Evolutionary conservation across 2,113 vertebrate species (phyloP).

Genomic region (Recurvirostra avosetta): DNA sequence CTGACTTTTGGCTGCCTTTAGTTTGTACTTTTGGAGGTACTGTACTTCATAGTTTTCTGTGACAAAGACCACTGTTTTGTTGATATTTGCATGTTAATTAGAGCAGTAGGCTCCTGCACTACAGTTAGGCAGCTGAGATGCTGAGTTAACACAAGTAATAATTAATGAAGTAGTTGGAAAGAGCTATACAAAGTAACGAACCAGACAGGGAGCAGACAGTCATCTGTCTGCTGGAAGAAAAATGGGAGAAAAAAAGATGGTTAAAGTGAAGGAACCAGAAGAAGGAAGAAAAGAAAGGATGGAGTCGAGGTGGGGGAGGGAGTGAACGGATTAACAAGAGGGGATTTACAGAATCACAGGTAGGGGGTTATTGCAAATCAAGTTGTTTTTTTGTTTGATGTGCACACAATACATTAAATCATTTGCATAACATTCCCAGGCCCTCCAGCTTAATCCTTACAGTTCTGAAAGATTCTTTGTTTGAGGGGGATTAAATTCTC

Average conservation of each 20-base stretch:
- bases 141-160: neutral
- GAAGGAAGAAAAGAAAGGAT: neutral
- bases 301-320: neutral
- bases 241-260: neutral
- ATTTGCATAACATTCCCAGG: conserved; percentile 36
- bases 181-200: neutral
- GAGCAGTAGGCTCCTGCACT: neutral
- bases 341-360: neutral
- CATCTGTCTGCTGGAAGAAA: neutral
- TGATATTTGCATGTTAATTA: neutral
- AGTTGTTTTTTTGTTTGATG: neutral
- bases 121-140: neutral
- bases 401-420: neutral
- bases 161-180: neutral
- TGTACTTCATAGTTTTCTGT: neutral
- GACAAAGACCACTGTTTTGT: neutral
- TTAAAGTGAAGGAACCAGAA: neutral
- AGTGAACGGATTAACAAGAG: neutral
- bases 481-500: neutral
- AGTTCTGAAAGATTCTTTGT: conserved; percentile 5
- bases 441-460: neutral
- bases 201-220: neutral
- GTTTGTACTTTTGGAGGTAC: neutral
- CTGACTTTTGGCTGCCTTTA: neutral
- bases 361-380: neutral